Base-by-base conservation (phyloP, 1,140 invertebrate species). In the Hylaeus anthracinus region DNA sequence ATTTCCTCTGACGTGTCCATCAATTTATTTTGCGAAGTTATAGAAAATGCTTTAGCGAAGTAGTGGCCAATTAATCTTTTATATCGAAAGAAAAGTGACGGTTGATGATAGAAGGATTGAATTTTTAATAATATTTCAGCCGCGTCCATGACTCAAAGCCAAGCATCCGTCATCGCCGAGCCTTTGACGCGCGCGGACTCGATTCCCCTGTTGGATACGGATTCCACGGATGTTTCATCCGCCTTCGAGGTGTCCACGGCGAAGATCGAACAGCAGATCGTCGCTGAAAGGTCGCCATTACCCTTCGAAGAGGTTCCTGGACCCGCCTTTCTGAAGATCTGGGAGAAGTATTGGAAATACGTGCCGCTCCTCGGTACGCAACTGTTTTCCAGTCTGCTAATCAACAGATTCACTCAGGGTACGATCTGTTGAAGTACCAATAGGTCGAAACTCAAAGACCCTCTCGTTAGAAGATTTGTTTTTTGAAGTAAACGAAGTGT, bases 221-320 rank as follows among this genome's bases (percentile, higher is more conserved):
- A 56, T 3, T n/a, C 39, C 0, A 6, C 66, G 0, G 82, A 83
- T 1, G 63, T 78, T 2, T 9, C 71, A 14, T 41, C 80, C 39
- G 8, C 56, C 2, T 70, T 84, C 26, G 75, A 87, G 10, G 55
- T 88, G 15, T 5, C 87, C 10, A 56, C 37, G 3, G 5, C 45
- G 9, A 84, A 70, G 8, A 41, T 56, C 9, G 55, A 64, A 1
- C 9, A 82, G 51, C 72, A 10, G 0, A 41, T 14, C 2, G 26
- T 3, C 26, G 15, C 78, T 0, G 90, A 92, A 9, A 88, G 81
- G 6, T 45, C 82, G 0, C 73, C 86, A 1, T 43, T 94, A 39
- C 88, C 94, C 0, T 95, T 95, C 85, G 95, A 95, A 75, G 94
- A 95, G 2, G 93, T 96, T 43, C 95, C 95, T 5, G 95, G 95